These are phyloP conservation scores for Eueides isabella DNA, from an alignment of 1,140 invertebrate genomes.

Conservation along the genomic window DNA sequence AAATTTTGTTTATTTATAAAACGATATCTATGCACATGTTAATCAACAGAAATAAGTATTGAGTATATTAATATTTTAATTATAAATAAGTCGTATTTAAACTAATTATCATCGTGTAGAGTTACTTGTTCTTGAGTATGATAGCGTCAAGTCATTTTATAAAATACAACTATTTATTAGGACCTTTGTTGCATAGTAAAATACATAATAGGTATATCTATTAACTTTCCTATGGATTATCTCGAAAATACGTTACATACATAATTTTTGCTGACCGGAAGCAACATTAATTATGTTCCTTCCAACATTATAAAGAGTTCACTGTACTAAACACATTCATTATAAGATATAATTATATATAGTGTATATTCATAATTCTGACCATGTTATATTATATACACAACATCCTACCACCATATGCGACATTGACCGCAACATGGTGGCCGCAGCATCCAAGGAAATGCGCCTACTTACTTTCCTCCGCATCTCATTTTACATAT, in stretches of 20 bases:
- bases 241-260: background rate
- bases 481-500: slow-evolving; percentile 61
- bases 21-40: background rate
- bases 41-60: background rate
- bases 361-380: background rate
- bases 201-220: too few species aligned
- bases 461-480: slow-evolving; percentile 76
- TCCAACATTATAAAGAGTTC: background rate
- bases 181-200: too few species aligned
- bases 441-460: slow-evolving; percentile 70
- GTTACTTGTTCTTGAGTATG: background rate
- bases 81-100: background rate
- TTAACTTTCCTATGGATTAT: too few species aligned
- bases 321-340: background rate
- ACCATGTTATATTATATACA: background rate
- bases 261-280: background rate
- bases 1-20: background rate
- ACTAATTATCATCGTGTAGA: too few species aligned
- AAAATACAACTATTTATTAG: too few species aligned
- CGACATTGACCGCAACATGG: slow-evolving; percentile 60
- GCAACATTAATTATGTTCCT: background rate
- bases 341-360: background rate
- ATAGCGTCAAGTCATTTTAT: too few species aligned
- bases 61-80: background rate
- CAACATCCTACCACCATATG: slow-evolving; percentile 43